These are phyloP conservation scores for Sepiola atlantica DNA, from an alignment of 2,888 invertebrate genomes.

Conservation along the genomic window DNA sequence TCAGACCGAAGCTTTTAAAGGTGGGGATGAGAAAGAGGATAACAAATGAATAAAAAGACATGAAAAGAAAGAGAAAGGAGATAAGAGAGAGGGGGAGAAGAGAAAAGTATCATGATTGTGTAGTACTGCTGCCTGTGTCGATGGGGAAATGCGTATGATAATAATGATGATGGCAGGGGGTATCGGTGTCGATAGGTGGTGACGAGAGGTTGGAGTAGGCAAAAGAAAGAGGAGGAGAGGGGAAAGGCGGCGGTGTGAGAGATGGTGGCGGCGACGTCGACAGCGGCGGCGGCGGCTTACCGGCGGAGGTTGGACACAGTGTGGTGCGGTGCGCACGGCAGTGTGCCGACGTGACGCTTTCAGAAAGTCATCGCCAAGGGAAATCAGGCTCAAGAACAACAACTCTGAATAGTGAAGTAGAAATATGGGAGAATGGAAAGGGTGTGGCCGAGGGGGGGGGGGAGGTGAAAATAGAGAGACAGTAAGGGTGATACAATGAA, in stretches of 20 bases:
- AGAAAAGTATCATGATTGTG: background rate
- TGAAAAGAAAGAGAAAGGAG: background rate
- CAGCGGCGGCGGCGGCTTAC: background rate
- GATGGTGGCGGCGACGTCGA: background rate
- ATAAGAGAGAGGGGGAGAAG: background rate
- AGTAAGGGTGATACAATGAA: too few relatives aligned
- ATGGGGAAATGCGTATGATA: background rate
- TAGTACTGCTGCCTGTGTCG: conserved; percentile 2
- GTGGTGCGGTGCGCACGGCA: conserved; percentile 34
- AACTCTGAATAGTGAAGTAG: conserved; percentile 38
- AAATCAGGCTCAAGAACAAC: conserved; percentile 39
- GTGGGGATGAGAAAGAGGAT: background rate
- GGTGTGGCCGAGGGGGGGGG: background rate
- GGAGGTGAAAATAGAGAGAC: background rate
- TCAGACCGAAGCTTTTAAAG: too few relatives aligned
- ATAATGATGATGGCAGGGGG: conserved; percentile 22
- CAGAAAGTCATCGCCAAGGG: conserved; percentile 45
- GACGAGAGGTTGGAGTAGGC: too few relatives aligned
- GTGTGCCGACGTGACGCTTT: conserved; percentile 44
- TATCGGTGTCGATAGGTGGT: background rate
- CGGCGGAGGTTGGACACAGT: background rate
- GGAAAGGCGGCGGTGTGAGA: background rate
- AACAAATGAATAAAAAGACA: too few relatives aligned
- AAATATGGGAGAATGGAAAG: background rate
- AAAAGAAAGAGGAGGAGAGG: too few relatives aligned